Evolutionary conservation across 2,888 invertebrate genomes (phyloP).

Genomic region (Darwinula stevensoni): DNA sequence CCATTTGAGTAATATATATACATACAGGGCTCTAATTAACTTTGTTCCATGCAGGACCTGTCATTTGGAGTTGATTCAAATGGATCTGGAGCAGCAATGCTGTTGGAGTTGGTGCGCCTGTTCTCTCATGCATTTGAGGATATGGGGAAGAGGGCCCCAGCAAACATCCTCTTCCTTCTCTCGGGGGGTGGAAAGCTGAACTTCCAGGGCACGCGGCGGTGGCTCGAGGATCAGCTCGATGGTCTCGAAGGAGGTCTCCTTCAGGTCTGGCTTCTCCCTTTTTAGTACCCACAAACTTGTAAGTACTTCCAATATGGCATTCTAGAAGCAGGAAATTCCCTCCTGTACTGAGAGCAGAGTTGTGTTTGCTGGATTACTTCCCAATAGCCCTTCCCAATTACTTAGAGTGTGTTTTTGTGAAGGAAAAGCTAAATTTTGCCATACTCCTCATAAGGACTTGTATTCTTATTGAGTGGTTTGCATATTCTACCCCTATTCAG

Average conservation of each 20-base stretch:
- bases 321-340: conserved; percentile 1
- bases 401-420: too few species aligned
- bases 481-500: too few species aligned
- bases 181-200: conserved; percentile 76
- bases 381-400: conserved; percentile 7
- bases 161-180: conserved; percentile 46
- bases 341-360: not conserved
- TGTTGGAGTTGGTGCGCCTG: conserved; percentile 57
- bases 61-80: conserved; percentile 72
- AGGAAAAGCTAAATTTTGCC: too few species aligned
- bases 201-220: conserved; percentile 81
- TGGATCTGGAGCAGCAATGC: conserved; percentile 58
- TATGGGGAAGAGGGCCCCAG: conserved; percentile 16
- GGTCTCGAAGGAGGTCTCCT: conserved; percentile 32
- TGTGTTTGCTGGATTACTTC: conserved; percentile 23
- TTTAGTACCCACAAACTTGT: conserved; percentile 9
- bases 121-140: conserved; percentile 41
- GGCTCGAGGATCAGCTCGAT: conserved; percentile 77
- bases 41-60: conserved; percentile 38
- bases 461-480: too few species aligned
- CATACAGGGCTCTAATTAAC: too few species aligned
- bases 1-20: too few species aligned
- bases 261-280: conserved; percentile 27
- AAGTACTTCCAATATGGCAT: not conserved
- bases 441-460: too few species aligned